A percentile compares a stretch with the other conserved stretches of the same genome.
Evolutionary conservation across 2,113 vertebrate species (phyloP).

Genomic region (Panurus biarmicus): DNA sequence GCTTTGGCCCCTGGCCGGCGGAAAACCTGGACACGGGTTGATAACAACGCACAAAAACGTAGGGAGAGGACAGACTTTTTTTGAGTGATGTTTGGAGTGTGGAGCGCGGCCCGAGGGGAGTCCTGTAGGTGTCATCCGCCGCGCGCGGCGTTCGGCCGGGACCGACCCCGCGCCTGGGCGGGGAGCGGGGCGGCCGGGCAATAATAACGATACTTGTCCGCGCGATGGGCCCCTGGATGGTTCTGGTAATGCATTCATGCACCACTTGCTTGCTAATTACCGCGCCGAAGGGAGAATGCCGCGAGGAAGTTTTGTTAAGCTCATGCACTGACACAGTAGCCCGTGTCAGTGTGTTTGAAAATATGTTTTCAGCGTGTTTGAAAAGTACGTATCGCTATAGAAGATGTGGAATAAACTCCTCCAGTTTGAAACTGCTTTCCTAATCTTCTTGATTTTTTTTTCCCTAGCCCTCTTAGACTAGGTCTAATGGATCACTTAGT

Average conservation of each 20-base stretch:
- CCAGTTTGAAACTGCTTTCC: neutral
- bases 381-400: neutral
- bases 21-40: neutral
- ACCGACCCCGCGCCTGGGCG: neutral
- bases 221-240: neutral
- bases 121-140: neutral
- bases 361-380: neutral
- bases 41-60: neutral
- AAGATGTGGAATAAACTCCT: neutral
- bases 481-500: neutral
- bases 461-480: fast-evolving
- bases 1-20: neutral
- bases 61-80: neutral
- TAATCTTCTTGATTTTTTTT: neutral
- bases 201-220: fast-evolving
- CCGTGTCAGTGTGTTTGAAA: neutral
- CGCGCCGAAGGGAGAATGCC: neutral
- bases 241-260: fast-evolving
- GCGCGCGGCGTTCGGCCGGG: neutral
- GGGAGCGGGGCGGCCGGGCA: neutral
- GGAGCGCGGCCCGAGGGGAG: neutral
- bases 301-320: neutral
- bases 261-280: neutral
- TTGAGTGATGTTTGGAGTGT: fast-evolving
- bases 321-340: fast-evolving